Base-by-base conservation (phyloP, 2,113 vertebrate genomes). In the Aphyosemion australe region DNA sequence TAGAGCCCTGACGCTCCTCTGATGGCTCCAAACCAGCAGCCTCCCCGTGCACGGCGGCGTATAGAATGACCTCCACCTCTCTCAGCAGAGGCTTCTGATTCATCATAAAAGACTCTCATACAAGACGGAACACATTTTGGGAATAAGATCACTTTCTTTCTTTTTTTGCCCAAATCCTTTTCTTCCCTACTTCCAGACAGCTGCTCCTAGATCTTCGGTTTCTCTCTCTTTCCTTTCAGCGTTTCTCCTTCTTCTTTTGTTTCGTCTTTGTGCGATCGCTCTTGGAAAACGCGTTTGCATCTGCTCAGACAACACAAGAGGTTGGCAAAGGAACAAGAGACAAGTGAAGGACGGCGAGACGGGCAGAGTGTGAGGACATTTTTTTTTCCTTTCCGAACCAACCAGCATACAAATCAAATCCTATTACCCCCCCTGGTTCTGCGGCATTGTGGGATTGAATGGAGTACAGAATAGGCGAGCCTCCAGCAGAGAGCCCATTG, bases 321-420 rank as follows among this genome's bases (percentile, higher is more conserved):
- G 69, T 74, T 89, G 74, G 61, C 76, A 67, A 69, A 78, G 59
- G 60, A 78, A 74, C 61, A 78, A 83, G 67, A 69, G 68, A 51
- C 60, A 31, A 59, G 39, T 49, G 26, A 76, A 53, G 65, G 71
- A 79, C 59, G 64, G 67, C 34, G 55, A 82, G 75, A 74, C 67
- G 51, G 66, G 75, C 51, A 18, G 58, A 74, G 75, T 71, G 68
- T 52, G 65, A 63, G 69, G 55, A 57, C 72, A 57, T 48, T 34
- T 79, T 84, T 66, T 86, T 61, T 37, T 37, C 26, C 74, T 79
- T 87, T 78, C 62, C 79, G 74, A 84, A 84, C 81, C 85, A 87
- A 90, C 83, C 90, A 80, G 84, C 88, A 90, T 80, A 92, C 80
- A 92, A 91, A 92, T 90, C 87, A 88, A 93, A 93, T 93, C 93